Percentiles rank a stretch among this genome's conserved stretches.
These are phyloP conservation scores for Xenops minutus DNA, from an alignment of 2,797 vertebrate species.

Conservation along the genomic window DNA sequence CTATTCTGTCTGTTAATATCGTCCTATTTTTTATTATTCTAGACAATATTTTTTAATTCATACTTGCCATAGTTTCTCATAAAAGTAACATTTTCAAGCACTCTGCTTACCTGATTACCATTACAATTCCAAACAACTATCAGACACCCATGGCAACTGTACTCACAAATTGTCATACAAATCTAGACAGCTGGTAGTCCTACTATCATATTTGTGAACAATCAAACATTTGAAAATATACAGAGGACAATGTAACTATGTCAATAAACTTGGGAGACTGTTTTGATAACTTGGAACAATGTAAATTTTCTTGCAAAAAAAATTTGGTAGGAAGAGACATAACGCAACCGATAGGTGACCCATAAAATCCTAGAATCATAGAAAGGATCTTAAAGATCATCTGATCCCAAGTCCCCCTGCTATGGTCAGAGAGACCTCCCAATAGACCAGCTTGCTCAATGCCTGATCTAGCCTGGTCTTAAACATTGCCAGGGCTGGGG, in stretches of 20 bases:
- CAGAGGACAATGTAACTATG: background rate
- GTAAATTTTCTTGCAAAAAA: background rate
- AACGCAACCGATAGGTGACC: rapidly evolving
- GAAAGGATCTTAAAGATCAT: background rate
- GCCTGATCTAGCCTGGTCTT: background rate
- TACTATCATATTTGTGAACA: background rate
- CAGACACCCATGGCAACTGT: background rate
- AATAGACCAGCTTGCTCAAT: background rate
- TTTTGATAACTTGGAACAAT: background rate
- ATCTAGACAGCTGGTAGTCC: background rate
- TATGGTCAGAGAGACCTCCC: background rate
- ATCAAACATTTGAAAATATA: background rate
- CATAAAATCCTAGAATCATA: background rate
- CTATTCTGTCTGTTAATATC: background rate
- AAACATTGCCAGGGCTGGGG: background rate
- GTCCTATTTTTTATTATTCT: background rate
- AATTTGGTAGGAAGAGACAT: background rate
- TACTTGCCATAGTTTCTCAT: background rate
- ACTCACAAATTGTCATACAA: background rate
- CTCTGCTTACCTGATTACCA: background rate
- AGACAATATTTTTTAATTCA: background rate
- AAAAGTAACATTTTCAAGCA: background rate
- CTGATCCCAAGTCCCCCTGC: background rate
- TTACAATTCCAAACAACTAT: background rate
- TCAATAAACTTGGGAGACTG: background rate